Percentiles rank a stretch among this genome's conserved stretches.
These are phyloP conservation scores for Heteronetta atricapilla DNA, from an alignment of 2,113 vertebrate genomes.

Conservation along the genomic window DNA sequence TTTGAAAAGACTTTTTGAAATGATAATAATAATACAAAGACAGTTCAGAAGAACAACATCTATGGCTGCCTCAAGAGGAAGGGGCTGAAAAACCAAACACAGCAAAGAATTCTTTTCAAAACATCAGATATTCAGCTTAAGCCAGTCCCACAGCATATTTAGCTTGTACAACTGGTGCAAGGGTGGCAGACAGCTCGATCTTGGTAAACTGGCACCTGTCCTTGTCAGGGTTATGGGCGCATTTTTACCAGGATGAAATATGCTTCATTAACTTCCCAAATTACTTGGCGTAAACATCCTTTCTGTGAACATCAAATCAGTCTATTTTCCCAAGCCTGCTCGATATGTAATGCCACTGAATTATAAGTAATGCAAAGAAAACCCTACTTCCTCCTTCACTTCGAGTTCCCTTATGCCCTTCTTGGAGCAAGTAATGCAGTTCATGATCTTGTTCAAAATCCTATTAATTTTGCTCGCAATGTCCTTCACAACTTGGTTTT, in stretches of 20 bases:
- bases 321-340: neutral
- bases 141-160: neutral
- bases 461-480: neutral
- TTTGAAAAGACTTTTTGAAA: neutral
- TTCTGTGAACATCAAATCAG: neutral
- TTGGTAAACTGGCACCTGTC: neutral
- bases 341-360: neutral
- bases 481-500: neutral
- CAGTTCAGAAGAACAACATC: neutral
- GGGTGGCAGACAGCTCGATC: neutral
- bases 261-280: neutral
- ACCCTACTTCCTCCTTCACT: neutral
- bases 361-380: neutral
- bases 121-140: neutral
- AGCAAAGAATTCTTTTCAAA: neutral
- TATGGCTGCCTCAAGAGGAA: neutral
- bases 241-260: neutral
- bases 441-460: neutral
- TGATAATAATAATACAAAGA: neutral
- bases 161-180: accelerated
- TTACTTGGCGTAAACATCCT: neutral
- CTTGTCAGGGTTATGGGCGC: neutral
- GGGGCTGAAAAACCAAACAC: neutral
- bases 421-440: neutral
- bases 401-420: neutral